Evolutionary conservation across 1,140 invertebrate species (phyloP), one percentile per base, ranked within the genome.

Genomic region (Acyrthosiphon pisum): DNA sequence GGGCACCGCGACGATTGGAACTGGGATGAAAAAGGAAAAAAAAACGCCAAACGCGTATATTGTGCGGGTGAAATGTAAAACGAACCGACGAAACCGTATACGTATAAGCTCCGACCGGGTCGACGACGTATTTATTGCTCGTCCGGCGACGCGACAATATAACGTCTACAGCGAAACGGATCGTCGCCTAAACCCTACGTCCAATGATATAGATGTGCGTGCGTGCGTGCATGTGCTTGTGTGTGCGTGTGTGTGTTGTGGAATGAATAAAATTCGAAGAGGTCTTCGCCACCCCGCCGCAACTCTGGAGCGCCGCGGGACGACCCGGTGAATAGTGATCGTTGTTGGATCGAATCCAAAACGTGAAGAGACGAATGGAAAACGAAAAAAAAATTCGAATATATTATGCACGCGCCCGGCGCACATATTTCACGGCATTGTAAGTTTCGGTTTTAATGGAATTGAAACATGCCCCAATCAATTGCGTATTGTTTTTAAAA

Each of bases 401-500:
- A 68, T n/a, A 41, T 56, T 46, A 84, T 44, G 37, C 37, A 30
- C 37, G 83, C 14, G 84, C 44, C 41, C 41, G 44, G 41, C 35
- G 20, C 2, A 83, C 60, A 50, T 48, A 35, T 35, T 23, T 35
- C 48, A 88, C 20, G 30, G n/a, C 18, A 11, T 14, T 35, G 48
- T 41, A 86, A 35, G 44, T 92, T 37, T 44, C 81, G 91, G 26
- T 84, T 92, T 92, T 92, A 92, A 92, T 93, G 91, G 91, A 53
- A 93, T 93, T 93, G 84, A 93, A 86, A 86, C 91, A 53, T 56
- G 81, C 81, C 91, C 91, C 30, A 56, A 86, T 93, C 91, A 93
- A 93, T 50, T 86, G 81, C 84, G 91, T 86, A 93, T 93, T 86
- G 91, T 93, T 93, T 90, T 93, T 86, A 93, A 93, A 93, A 93